These are phyloP conservation scores for Mirza zaza DNA, from an alignment of 2,113 vertebrate species.

Conservation along the genomic window DNA sequence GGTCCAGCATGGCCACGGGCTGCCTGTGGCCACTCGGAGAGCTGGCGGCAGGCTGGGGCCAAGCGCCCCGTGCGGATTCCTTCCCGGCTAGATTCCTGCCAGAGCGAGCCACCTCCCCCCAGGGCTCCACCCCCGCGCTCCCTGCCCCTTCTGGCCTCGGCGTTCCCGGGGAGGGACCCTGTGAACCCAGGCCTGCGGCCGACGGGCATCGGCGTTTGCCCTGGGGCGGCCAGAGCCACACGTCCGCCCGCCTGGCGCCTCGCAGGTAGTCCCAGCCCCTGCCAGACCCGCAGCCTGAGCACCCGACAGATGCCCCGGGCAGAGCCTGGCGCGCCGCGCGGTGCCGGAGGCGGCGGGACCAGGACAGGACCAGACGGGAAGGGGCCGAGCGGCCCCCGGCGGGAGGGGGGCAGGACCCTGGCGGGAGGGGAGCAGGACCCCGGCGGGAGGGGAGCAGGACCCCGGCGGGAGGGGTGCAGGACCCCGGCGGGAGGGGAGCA, in stretches of 20 bases:
- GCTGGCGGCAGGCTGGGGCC: background rate
- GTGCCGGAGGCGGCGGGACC: background rate
- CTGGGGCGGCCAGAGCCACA: background rate
- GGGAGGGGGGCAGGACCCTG: no score
- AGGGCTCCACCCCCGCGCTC: background rate
- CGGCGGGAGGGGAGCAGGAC: no score
- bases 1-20: background rate
- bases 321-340: fast-evolving
- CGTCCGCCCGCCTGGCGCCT: background rate
- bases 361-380: background rate
- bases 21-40: background rate
- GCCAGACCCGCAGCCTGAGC: background rate
- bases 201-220: background rate
- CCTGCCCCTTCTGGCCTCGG: background rate
- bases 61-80: background rate
- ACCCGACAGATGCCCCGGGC: background rate
- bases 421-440: no score
- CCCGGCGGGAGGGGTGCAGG: no score
- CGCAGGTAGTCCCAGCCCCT: background rate
- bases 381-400: fast-evolving
- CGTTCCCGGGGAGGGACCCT: background rate
- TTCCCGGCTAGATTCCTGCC: background rate
- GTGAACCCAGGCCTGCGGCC: background rate
- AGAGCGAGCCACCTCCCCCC: background rate
- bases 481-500: no score